Percentiles rank a stretch among this genome's conserved stretches.
phyloP scores from a whole-genome alignment of 2,888 invertebrate genomes.

The Dryomyza anilis region DNA sequence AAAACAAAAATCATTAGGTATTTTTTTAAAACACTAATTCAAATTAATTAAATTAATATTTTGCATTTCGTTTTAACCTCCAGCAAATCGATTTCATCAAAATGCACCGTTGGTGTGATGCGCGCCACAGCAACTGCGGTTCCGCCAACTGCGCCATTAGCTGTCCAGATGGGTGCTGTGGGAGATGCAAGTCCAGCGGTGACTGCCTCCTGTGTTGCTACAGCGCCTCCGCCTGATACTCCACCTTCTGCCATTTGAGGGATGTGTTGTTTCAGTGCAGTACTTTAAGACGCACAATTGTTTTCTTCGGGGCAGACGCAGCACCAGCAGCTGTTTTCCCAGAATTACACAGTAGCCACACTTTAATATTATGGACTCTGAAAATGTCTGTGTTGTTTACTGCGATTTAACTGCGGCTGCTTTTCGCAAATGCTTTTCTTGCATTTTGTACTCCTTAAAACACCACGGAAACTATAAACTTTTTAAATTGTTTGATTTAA shows the following conservation, averaged over 20 bases:
- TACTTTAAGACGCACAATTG: not conserved
- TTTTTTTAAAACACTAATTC: not conserved
- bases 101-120: conserved; percentile 11
- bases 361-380: no score
- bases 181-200: not conserved
- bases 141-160: not conserved
- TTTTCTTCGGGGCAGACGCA: not conserved
- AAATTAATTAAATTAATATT: not conserved
- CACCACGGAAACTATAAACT: not conserved
- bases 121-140: not conserved
- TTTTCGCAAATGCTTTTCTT: not conserved
- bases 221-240: not conserved
- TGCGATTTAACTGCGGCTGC: not conserved
- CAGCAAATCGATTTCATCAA: conserved; percentile 15
- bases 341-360: not conserved
- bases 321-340: not conserved
- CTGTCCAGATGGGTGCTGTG: not conserved
- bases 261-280: not conserved
- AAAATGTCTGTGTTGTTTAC: no score
- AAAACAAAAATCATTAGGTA: conserved; percentile 29
- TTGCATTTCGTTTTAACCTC: no score
- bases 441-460: not conserved
- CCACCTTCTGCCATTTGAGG: conserved; percentile 11
- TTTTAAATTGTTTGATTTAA: not conserved
- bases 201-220: not conserved